Evolutionary conservation across 2,797 vertebrate species (phyloP).

Genomic region (Mormyrops attenuatus): DNA sequence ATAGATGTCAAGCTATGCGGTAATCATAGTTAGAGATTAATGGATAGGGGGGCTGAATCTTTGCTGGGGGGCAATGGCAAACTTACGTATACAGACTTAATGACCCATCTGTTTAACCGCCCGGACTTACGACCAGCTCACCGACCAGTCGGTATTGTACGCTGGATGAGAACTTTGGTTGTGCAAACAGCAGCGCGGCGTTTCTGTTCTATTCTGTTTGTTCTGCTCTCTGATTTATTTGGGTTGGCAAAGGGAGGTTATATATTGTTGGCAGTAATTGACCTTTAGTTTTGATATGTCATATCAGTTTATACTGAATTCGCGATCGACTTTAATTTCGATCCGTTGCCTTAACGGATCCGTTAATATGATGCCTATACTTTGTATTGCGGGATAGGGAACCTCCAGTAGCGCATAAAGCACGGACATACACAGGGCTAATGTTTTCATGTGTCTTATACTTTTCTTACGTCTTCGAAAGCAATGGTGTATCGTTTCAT

Average conservation of each 20-base stretch:
- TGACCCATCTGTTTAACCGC: background rate
- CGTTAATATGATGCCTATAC: background rate
- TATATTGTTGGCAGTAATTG: background rate
- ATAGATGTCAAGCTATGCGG: background rate
- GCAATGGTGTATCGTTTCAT: background rate
- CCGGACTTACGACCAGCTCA: background rate
- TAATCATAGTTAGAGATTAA: background rate
- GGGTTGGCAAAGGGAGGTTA: background rate
- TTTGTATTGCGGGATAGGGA: background rate
- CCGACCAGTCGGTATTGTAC: background rate
- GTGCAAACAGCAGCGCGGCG: background rate
- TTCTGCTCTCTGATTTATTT: background rate
- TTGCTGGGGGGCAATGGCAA: background rate
- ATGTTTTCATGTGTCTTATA: background rate
- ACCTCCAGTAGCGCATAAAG: background rate
- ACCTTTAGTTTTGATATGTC: background rate
- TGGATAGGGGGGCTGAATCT: background rate
- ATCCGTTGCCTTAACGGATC: background rate
- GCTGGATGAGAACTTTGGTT: background rate
- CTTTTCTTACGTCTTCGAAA: background rate
- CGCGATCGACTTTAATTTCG: background rate
- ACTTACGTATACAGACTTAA: background rate
- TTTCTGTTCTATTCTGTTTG: background rate
- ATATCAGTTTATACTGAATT: background rate
- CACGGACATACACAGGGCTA: background rate